These are phyloP conservation scores for Himalopsyche anomala DNA, from an alignment of 2,888 invertebrate genomes.

Conservation along the genomic window DNA sequence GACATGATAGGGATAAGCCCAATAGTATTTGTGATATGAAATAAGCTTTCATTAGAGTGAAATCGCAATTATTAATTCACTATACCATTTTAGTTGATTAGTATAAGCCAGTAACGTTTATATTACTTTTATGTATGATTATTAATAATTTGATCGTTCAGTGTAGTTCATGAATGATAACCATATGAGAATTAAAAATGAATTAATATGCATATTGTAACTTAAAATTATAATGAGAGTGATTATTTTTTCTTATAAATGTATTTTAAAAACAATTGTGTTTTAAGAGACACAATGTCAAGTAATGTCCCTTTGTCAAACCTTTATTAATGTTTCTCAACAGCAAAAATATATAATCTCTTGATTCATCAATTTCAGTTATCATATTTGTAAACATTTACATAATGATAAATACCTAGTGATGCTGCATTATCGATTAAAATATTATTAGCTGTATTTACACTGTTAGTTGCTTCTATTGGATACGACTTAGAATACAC, in stretches of 20 bases:
- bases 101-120: too few species aligned
- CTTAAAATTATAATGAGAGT: neutral
- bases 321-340: neutral
- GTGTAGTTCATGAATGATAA: too few species aligned
- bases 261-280: neutral
- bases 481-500: slow-evolving; percentile 49
- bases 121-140: too few species aligned
- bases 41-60: too few species aligned
- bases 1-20: too few species aligned
- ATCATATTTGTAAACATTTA: slow-evolving; percentile 47
- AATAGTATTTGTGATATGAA: too few species aligned
- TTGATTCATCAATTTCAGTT: slow-evolving; percentile 55
- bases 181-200: neutral
- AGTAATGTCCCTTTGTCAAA: neutral
- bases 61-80: too few species aligned
- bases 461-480: slow-evolving; percentile 12
- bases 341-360: slow-evolving; percentile 59
- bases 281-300: neutral
- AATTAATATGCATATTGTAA: neutral
- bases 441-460: slow-evolving; percentile 46
- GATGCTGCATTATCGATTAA: slow-evolving; percentile 46
- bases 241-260: neutral
- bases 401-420: slow-evolving; percentile 50
- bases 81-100: too few species aligned
- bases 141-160: too few species aligned